Conservation (phyloP, 2,113 vertebrate species). For the Pontoporia blainvillei region DNA sequence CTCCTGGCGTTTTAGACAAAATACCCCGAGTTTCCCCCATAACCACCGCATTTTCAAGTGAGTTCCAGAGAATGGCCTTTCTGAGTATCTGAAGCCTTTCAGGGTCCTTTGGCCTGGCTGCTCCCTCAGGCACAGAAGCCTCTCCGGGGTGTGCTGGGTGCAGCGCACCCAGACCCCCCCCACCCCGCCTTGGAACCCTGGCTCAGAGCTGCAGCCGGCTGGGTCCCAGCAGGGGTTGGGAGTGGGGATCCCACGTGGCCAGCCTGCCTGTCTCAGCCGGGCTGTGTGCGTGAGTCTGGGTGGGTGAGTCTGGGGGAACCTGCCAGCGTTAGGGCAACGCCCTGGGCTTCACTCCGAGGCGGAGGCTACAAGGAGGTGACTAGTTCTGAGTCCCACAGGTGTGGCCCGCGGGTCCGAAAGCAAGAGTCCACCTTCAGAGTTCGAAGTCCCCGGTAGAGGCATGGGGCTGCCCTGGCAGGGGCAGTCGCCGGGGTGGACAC, state of each 20-base stretch:
- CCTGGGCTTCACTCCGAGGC: background rate
- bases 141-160: too few species aligned
- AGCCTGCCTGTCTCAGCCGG: background rate
- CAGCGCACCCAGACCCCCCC: background rate
- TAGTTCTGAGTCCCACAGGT: background rate
- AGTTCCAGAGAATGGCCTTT: background rate
- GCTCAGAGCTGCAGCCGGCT: background rate
- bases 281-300: background rate
- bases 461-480: background rate
- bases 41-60: background rate
- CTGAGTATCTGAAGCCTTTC: background rate
- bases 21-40: background rate
- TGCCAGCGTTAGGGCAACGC: accelerated
- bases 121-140: background rate
- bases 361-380: too few species aligned
- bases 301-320: background rate
- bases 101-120: background rate
- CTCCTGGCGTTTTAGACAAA: background rate
- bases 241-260: background rate
- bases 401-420: background rate
- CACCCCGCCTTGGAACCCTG: background rate
- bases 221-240: background rate
- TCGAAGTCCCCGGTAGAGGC: accelerated
- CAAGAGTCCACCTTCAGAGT: background rate
- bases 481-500: background rate